Percentiles rank a stretch among this genome's conserved stretches.
These are phyloP conservation scores for Herpailurus yagouaroundi DNA, from an alignment of 2,113 vertebrate genomes.

Conservation along the genomic window DNA sequence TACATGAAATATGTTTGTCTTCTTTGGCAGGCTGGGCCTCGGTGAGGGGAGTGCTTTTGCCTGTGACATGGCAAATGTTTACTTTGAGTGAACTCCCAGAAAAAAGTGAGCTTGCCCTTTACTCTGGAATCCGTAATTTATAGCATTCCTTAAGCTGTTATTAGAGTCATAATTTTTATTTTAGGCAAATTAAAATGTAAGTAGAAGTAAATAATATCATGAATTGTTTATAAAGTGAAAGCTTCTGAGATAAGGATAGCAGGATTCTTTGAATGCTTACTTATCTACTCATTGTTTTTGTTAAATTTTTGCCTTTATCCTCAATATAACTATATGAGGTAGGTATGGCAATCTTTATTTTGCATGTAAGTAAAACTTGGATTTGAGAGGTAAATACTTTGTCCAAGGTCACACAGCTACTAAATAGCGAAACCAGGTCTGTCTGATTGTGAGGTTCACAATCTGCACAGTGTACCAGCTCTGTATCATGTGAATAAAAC, in stretches of 20 bases:
- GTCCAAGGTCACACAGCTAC: neutral
- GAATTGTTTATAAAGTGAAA: conserved; percentile 11
- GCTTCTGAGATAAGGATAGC: neutral
- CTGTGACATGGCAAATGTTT: neutral
- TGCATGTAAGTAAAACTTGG: neutral
- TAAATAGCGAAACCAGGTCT: neutral
- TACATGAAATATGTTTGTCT: neutral
- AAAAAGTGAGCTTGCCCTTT: neutral
- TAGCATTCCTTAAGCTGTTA: neutral
- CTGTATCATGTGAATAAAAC: neutral
- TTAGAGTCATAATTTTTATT: conserved; percentile 19
- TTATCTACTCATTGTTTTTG: neutral
- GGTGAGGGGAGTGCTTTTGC: neutral
- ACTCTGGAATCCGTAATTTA: neutral
- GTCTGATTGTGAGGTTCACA: neutral
- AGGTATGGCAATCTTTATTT: neutral
- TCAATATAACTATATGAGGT: neutral
- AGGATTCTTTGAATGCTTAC: neutral
- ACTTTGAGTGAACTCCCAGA: neutral
- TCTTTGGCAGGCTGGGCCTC: neutral
- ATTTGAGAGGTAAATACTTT: neutral
- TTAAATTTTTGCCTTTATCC: neutral
- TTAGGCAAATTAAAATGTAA: conserved; percentile 32
- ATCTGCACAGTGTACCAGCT: neutral
- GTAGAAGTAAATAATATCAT: neutral